Percentiles rank a stretch among this genome's conserved stretches.
Evolutionary conservation across 2,888 invertebrate species (phyloP).

Genomic region (Oegoconia quadripuncta): DNA sequence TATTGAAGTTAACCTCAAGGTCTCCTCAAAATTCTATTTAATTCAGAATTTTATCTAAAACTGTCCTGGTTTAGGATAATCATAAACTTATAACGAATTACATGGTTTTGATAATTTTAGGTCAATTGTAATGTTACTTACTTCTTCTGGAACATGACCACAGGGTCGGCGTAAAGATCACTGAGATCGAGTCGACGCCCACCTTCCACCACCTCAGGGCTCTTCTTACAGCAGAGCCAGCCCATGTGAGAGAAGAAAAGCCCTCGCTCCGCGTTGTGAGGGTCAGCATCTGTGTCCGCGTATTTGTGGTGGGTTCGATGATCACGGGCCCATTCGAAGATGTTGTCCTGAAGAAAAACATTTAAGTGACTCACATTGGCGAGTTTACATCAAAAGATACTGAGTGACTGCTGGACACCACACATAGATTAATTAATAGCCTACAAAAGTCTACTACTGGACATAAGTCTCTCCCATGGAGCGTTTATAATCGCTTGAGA

Average conservation of each 20-base stretch:
- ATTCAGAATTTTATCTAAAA: too few relatives aligned
- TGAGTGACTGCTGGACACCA: too few relatives aligned
- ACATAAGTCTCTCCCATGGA: too few relatives aligned
- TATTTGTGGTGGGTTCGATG: slow-evolving; percentile 94
- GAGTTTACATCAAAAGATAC: too few relatives aligned
- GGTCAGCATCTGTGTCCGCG: slow-evolving; percentile 93
- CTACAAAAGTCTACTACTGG: too few relatives aligned
- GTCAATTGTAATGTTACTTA: slow-evolving; percentile 57
- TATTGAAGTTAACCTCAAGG: too few relatives aligned
- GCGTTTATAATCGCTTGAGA: too few relatives aligned
- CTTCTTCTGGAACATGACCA: slow-evolving; percentile 92
- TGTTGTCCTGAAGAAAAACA: slow-evolving; percentile 77
- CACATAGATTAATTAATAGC: too few relatives aligned
- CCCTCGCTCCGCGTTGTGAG: slow-evolving; percentile 92
- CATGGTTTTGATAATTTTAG: too few relatives aligned
- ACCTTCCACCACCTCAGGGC: slow-evolving; percentile 89
- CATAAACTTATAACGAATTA: too few relatives aligned
- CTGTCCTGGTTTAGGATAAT: too few relatives aligned
- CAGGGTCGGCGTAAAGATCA: slow-evolving; percentile 90
- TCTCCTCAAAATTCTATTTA: too few relatives aligned
- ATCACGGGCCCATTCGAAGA: slow-evolving; percentile 84
- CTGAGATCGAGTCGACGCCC: slow-evolving; percentile 90
- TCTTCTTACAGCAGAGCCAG: slow-evolving; percentile 93
- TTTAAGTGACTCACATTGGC: neutral
- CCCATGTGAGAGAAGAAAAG: slow-evolving; percentile 98